These are phyloP conservation scores for Trichogramma pretiosum DNA, from an alignment of 1,140 invertebrate species.

Conservation along the genomic window DNA sequence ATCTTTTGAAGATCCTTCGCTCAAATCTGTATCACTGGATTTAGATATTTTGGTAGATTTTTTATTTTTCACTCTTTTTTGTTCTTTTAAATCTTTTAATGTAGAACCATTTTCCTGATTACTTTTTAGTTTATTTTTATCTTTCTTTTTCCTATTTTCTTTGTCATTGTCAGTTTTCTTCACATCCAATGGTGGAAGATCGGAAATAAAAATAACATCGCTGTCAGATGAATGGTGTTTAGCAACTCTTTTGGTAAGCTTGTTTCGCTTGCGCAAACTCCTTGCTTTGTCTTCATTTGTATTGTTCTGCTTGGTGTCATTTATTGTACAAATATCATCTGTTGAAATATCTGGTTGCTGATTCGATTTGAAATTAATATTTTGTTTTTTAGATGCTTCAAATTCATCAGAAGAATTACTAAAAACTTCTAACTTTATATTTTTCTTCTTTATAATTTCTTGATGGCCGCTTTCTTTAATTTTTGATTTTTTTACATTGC, in stretches of 20 bases:
- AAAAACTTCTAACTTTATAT: background rate
- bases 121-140: background rate
- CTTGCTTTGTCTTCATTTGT: no score
- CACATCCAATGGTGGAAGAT: background rate
- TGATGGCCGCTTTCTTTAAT: background rate
- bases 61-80: background rate
- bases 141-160: background rate
- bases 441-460: background rate
- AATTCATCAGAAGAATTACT: slow-evolving; percentile 1
- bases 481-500: background rate
- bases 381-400: background rate
- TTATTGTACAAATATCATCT: no score
- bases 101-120: background rate
- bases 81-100: background rate
- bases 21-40: no score
- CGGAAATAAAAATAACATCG: background rate
- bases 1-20: background rate
- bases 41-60: no score
- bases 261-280: no score
- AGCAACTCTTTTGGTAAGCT: no score
- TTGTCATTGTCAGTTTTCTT: background rate
- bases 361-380: no score
- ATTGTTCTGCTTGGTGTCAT: no score
- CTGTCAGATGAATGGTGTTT: no score
- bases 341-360: no score